These are phyloP conservation scores for Ahaetulla prasina DNA, from an alignment of 2,113 vertebrate species.

Conservation along the genomic window DNA sequence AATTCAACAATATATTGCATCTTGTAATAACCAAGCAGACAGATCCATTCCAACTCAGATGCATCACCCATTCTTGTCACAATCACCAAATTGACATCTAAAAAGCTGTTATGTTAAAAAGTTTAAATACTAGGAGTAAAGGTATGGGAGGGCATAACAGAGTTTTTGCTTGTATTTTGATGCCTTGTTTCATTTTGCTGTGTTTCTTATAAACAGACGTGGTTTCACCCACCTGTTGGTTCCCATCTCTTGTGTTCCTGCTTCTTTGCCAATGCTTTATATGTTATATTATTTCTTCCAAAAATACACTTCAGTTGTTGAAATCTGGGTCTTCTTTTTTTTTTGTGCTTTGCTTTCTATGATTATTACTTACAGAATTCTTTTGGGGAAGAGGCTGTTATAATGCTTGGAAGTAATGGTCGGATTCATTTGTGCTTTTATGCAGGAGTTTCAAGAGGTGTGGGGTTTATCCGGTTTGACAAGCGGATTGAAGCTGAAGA, in stretches of 20 bases:
- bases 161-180: neutral
- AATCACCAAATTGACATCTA: neutral
- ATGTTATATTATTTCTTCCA: neutral
- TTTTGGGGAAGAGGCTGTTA: neutral
- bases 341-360: neutral
- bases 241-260: neutral
- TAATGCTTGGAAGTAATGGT: slow-evolving; percentile 14
- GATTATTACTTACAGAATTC: neutral
- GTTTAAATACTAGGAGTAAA: neutral
- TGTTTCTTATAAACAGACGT: neutral
- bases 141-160: neutral
- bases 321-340: neutral
- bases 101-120: neutral
- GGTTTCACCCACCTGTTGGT: neutral
- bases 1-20: neutral
- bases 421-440: neutral
- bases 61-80: neutral
- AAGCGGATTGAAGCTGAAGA: slow-evolving; percentile 97
- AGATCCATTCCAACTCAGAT: neutral
- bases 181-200: neutral
- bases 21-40: neutral
- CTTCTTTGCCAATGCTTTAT: neutral
- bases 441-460: slow-evolving; percentile 91
- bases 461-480: slow-evolving; percentile 98
- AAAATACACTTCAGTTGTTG: neutral